Evolutionary conservation across 2,113 vertebrate species (phyloP), one percentile per base, ranked within the genome.

Genomic region (Cariama cristata): DNA sequence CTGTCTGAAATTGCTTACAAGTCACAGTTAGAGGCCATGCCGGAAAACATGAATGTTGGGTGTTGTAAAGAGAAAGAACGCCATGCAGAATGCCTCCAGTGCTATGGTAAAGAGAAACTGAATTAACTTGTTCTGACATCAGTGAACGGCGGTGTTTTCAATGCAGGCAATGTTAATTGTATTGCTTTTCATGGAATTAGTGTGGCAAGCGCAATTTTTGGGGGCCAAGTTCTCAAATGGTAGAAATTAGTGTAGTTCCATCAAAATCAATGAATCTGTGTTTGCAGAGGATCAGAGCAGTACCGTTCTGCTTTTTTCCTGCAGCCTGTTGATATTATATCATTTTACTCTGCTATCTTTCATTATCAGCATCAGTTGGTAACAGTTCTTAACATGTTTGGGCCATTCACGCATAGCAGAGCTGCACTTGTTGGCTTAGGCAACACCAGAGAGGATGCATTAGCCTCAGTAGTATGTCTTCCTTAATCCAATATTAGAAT

Each of bases 401-500:
- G 42, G 69, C 52, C 12, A 1, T 60, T 85, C 60, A 52, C 12
- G 20, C 1, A 0, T 4, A 75, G 42, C 55, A 79, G 77, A 75
- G 49, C 55, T 75, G 77, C 50, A 73, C 38, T n/a, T 11, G n/a
- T 42, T 96, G 80, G 62, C 10, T 83, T 72, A 77, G 67, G 89
- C 75, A 87, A 72, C 28, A 56, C 64, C 56, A 66, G 59, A 56
- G 77, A 80, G 28, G 90, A 68, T 74, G 68, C 2, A 12, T 40
- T 68, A 95, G 75, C 56, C 79, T 92, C 89, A 74, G 75, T 64
- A 85, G 59, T 72, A 24, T 8, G 24, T 90, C 91, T 88, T 90
- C 62, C 74, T 68, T 94, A 72, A 93, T 84, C 79, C 94, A 97
- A 32, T 74, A 90, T 76, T 85, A 79, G 93, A 86, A 95, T 96